A percentile compares a stretch with the other conserved stretches of the same genome.
phyloP scores from a whole-genome alignment of 1,140 invertebrate genomes.

The Chionoecetes opilio region DNA sequence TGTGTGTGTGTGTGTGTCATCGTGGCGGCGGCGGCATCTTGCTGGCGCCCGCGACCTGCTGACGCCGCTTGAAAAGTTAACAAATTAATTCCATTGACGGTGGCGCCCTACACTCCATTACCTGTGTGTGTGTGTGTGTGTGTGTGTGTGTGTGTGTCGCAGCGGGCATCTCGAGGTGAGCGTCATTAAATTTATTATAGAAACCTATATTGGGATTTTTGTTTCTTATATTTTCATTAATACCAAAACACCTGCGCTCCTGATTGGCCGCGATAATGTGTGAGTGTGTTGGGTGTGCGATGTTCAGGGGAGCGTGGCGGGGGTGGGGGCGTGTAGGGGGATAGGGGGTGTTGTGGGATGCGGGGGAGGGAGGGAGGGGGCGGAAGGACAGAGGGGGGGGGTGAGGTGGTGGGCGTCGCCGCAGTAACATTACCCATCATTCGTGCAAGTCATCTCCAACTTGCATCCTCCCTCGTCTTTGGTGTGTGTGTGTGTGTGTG shows the following conservation, averaged over 20 bases:
- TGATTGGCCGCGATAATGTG: no score
- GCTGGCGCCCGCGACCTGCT: neutral
- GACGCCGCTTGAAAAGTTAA: conserved; percentile 6
- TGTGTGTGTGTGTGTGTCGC: neutral
- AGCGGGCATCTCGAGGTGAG: neutral
- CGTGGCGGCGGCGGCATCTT: no score
- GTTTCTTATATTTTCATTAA: no score
- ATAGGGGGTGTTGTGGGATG: neutral
- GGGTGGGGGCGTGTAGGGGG: neutral
- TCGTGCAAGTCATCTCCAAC: neutral
- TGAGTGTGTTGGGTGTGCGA: no score
- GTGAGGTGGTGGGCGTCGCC: neutral
- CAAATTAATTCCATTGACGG: neutral
- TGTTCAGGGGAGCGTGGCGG: no score
- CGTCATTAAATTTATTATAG: no score
- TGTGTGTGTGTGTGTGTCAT: no score
- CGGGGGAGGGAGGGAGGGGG: neutral
- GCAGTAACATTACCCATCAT: neutral
- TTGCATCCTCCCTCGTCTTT: neutral
- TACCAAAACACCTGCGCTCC: no score
- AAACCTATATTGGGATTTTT: no score
- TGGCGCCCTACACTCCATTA: neutral
- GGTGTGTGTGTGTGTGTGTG: neutral
- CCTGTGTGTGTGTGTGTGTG: conserved; percentile 21
- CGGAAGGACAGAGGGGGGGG: neutral